Evolutionary conservation across 2,113 vertebrate species (phyloP).

Genomic region (Strix uralensis): DNA sequence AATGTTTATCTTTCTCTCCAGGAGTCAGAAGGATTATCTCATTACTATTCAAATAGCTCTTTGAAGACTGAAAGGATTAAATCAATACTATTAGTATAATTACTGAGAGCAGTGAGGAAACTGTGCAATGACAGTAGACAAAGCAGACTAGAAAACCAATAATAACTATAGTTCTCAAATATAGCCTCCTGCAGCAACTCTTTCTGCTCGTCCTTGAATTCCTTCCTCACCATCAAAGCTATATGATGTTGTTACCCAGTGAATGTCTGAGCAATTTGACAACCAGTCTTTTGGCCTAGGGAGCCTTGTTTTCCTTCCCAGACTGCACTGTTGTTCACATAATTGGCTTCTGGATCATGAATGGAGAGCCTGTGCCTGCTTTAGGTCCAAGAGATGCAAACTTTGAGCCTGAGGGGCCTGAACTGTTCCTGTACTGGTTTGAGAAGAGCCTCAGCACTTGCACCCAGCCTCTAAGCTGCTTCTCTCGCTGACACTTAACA

Average conservation of each 20-base stretch:
- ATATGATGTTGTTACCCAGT: neutral
- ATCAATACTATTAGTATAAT: neutral
- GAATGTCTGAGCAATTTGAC: neutral
- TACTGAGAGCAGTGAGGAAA: neutral
- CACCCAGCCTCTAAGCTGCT: neutral
- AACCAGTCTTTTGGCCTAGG: neutral
- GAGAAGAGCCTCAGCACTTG: neutral
- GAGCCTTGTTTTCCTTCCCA: neutral
- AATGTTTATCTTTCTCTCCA: neutral
- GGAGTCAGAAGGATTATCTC: neutral
- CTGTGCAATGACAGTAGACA: neutral
- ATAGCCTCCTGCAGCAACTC: fast-evolving
- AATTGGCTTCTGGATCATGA: neutral
- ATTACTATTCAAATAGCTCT: neutral
- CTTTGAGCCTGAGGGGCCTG: neutral
- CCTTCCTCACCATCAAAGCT: neutral
- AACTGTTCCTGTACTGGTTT: neutral
- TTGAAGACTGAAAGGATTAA: slow-evolving; percentile 19
- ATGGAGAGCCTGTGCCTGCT: neutral
- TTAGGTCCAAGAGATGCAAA: neutral
- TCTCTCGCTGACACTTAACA: neutral
- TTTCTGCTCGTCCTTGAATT: fast-evolving
- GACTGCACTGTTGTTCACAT: fast-evolving
- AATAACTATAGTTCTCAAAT: neutral
- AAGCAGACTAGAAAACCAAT: neutral